Evolutionary conservation across 2,888 invertebrate species (phyloP).

Genomic region (Rhagonycha fulva): DNA sequence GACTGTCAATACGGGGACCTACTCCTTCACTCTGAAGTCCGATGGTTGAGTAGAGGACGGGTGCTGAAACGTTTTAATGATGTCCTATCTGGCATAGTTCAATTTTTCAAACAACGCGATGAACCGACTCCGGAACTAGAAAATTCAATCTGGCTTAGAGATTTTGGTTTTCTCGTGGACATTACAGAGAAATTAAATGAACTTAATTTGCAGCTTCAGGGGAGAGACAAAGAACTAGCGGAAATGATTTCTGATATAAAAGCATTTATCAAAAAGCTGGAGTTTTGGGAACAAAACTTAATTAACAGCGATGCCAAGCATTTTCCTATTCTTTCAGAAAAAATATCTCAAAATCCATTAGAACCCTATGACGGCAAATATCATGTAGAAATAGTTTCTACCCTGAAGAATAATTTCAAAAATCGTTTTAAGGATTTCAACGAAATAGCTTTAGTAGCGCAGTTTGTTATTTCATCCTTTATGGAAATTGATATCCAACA

Average conservation of each 20-base stretch:
- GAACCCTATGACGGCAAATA: conserved; percentile 22
- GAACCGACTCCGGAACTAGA: conserved; percentile 20
- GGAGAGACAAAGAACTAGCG: conserved; percentile 10
- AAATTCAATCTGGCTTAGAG: conserved; percentile 24
- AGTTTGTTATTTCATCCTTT: conserved; percentile 28
- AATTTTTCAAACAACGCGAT: conserved; percentile 25
- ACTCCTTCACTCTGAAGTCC: conserved; percentile 37
- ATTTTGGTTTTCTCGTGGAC: conserved; percentile 19
- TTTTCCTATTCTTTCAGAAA: conserved; percentile 27
- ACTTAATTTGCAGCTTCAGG: conserved; percentile 23
- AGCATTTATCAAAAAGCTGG: conserved; percentile 17
- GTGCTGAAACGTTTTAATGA: conserved; percentile 33
- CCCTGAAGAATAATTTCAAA: conserved; percentile 20
- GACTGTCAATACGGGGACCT: conserved; percentile 35
- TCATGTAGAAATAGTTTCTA: conserved; percentile 24
- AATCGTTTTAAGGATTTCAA: conserved; percentile 28
- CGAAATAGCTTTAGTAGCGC: conserved; percentile 26
- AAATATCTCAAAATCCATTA: conserved; percentile 27
- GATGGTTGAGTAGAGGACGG: conserved; percentile 36
- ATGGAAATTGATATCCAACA: conserved; percentile 29
- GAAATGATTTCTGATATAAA: conserved; percentile 19
- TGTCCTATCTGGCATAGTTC: conserved; percentile 22
- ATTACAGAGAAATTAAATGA: conserved; percentile 10
- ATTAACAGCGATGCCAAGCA: conserved; percentile 22
- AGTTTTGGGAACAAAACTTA: conserved; percentile 22